Evolutionary conservation across 1,140 invertebrate species (phyloP), one percentile per base, ranked within the genome.

Genomic region (Zophobas morio): DNA sequence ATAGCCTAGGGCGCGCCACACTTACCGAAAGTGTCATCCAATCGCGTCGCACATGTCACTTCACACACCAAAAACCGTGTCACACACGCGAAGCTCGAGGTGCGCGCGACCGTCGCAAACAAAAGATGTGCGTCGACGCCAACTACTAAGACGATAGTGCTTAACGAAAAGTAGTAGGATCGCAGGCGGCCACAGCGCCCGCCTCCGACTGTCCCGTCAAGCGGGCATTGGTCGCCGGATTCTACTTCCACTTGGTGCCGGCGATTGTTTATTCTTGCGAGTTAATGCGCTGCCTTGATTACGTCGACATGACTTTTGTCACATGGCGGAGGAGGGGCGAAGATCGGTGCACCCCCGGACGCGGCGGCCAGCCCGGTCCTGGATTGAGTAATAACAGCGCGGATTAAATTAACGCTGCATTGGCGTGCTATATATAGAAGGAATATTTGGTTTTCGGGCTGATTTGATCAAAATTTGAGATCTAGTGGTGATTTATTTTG

Each of bases 181-280:
- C 72, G 46, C 53, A 74, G 74, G 60, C 60, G 74, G 76, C 76
- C 60, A 74, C 33, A 66, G 70, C 75, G 74, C 47, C 75, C 78
- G 78, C 78, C 78, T 79, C 74, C 71, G 46, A 77, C 49, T 36
- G 70, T 76, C 49, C 66, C 39, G 8, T 42, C 40, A 66, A 66
- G 60, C 40, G 57, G 71, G 75, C 70, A 79, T 79, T 79, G 78
- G 78, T 74, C 51, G 75, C 39, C 42, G 72, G 35, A 39, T 71
- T 79, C 78, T 79, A 79, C 78, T 79, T 79, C 78, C 75, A 79
- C 75, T 60, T 39, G 49, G 56, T 77, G 8, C 47, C 57, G 42
- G 49, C n/a, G 49, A 51, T 63, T 63, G 39, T 73, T 35, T 73
- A 54, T 73, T 37, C 71, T 34, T 3, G 5, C 1, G 1, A n/a